phyloP scores from a whole-genome alignment of 2,113 vertebrate species.

The Antigone vipio region DNA sequence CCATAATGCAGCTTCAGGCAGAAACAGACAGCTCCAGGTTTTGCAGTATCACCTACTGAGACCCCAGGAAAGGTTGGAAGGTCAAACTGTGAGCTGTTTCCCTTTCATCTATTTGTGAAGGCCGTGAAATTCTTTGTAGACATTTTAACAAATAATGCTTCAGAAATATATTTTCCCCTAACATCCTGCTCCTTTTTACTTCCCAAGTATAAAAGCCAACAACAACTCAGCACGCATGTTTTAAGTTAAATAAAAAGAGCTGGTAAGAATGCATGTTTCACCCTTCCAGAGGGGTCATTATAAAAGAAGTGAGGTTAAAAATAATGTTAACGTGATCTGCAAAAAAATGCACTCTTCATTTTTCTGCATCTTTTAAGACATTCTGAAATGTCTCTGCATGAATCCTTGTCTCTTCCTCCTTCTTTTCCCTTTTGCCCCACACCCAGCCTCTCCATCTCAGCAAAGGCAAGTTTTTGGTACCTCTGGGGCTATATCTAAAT shows the following conservation, averaged over 20 bases:
- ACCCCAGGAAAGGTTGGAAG: conserved; percentile 17
- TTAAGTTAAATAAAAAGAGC: conserved; percentile 30
- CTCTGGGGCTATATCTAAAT: neutral
- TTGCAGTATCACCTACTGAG: conserved; percentile 18
- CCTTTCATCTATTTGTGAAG: conserved; percentile 48
- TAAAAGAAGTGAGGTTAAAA: conserved; percentile 53
- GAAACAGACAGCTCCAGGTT: neutral
- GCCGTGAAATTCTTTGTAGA: neutral
- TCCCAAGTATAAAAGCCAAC: conserved; percentile 32
- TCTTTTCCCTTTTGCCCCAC: neutral
- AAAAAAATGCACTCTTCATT: conserved; percentile 4
- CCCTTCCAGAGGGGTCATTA: conserved; percentile 40
- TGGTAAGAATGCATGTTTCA: conserved; percentile 25
- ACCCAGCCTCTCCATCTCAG: neutral
- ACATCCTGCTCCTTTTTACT: conserved; percentile 4
- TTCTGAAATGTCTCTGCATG: neutral
- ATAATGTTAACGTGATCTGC: conserved; percentile 6
- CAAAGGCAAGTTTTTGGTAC: neutral
- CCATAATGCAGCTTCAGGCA: neutral
- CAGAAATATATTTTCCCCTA: conserved; percentile 26
- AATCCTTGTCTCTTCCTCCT: neutral
- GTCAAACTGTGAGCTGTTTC: conserved; percentile 26
- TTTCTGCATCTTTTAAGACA: conserved; percentile 31
- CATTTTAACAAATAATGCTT: conserved; percentile 52
- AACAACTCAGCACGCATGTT: conserved; percentile 45